Conservation (phyloP, 2,888 invertebrate genomes). For the Trachelus iudaicus region DNA sequence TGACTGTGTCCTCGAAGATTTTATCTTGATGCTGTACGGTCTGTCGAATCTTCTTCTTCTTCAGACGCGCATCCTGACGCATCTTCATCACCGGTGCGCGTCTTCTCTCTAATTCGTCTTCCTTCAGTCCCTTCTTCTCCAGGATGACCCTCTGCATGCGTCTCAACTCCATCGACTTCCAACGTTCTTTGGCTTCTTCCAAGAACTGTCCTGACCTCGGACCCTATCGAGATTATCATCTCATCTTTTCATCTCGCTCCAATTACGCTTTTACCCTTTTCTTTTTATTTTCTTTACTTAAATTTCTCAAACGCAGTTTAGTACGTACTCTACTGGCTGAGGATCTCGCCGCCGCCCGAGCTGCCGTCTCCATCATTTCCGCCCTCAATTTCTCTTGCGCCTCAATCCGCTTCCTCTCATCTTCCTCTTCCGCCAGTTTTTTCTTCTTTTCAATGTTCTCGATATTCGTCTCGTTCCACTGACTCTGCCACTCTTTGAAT, state of each 20-base stretch:
- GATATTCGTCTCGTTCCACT: constrained; percentile 68
- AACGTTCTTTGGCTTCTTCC: constrained; percentile 69
- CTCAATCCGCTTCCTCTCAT: constrained; percentile 67
- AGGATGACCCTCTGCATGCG: constrained; percentile 74
- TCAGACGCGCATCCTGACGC: constrained; percentile 70
- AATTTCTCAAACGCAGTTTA: constrained; percentile 1
- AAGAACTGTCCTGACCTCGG: constrained; percentile 42
- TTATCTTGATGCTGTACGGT: constrained; percentile 71
- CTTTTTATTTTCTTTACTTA: constrained; percentile 7
- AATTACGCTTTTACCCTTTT: constrained; percentile 18
- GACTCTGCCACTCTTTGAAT: constrained; percentile 72
- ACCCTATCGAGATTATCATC: constrained; percentile 40
- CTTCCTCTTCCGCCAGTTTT: constrained; percentile 66
- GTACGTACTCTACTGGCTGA: background rate
- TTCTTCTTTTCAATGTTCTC: constrained; percentile 65
- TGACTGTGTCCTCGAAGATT: constrained; percentile 76
- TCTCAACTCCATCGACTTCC: constrained; percentile 74
- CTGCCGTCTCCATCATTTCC: constrained; percentile 64
- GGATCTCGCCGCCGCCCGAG: constrained; percentile 9
- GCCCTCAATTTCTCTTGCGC: constrained; percentile 50
- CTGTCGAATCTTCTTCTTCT: constrained; percentile 70
- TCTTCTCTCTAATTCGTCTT: constrained; percentile 71
- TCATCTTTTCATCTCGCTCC: constrained; percentile 24
- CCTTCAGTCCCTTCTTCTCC: constrained; percentile 73
- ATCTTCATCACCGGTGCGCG: constrained; percentile 72